These are phyloP conservation scores for Zygogramma bicolorata DNA, from an alignment of 2,888 invertebrate species.

Conservation along the genomic window DNA sequence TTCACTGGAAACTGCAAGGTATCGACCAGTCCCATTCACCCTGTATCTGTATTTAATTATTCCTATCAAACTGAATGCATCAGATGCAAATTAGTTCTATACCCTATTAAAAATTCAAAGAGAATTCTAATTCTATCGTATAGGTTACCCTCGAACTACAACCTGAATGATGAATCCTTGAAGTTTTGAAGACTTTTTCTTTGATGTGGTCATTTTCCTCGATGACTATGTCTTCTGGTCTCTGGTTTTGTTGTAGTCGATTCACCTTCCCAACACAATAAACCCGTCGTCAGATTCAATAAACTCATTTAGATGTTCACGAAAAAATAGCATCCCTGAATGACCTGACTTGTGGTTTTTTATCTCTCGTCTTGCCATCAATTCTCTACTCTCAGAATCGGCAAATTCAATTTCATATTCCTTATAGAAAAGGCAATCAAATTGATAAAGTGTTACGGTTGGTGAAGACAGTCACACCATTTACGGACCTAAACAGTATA, in stretches of 20 bases:
- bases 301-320: background rate
- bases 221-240: background rate
- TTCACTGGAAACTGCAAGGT: no score
- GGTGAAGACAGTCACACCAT: background rate
- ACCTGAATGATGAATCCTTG: no score
- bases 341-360: background rate
- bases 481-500: conserved; percentile 3
- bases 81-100: no score
- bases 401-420: background rate
- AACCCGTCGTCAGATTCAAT: background rate
- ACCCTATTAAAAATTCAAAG: no score
- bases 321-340: background rate
- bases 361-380: background rate
- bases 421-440: background rate
- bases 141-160: no score
- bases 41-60: no score
- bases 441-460: background rate
- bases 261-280: background rate
- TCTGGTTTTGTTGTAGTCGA: background rate
- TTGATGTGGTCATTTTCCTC: background rate
- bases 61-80: no score
- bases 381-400: background rate
- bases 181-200: no score
- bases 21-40: no score
- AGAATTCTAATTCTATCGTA: no score